Evolutionary conservation across 1,140 invertebrate species (phyloP), one percentile per base, ranked within the genome.

Genomic region (Hyposmocoma kahamanoa): DNA sequence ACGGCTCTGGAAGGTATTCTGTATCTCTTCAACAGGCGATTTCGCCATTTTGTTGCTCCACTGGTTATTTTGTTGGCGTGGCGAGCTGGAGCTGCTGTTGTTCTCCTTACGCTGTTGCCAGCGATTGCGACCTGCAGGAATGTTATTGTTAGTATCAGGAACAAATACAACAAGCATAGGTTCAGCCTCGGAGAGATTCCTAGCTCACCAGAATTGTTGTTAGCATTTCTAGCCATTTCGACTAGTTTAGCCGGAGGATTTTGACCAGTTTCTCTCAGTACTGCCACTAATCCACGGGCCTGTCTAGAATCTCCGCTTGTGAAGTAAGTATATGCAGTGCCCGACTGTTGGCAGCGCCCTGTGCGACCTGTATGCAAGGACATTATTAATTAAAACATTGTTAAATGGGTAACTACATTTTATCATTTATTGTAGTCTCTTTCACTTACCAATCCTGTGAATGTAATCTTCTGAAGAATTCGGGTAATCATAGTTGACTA

Each of bases 401-500:
- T 32, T 21, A 8, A 46, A 9, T 47, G 13, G 32, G 8, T n/a
- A 15, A 34, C n/a, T n/a, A 5, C 8, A 34, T 34, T 34, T 34
- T 34, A 13, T 10, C 5, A 26, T 6, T 26, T 26, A 5, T 26
- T 26, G 24, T 11, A 5, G 24, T 5, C 24, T 43, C 28, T 13
- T 86, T 13, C 11, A 13, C 91, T 88, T 81, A 65, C 98, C 98
- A 87, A 99, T 99, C 67, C 98, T 91, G 84, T 99, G 98, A 56
- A 99, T 96, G 85, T 99, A 99, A 87, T 99, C 98, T 87, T 99
- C 98, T 22, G 96, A 97, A 46, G 95, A 96, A 72, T 97, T 97
- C 0, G 98, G 98, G 87, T 99, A 99, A 88, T 99, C 98, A 79
- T 94, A 99, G 78, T 99, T 99, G 43, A 99, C 96, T 4, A 99